These are phyloP conservation scores for Hiodon alosoides DNA, from an alignment of 2,113 vertebrate species.

Conservation along the genomic window DNA sequence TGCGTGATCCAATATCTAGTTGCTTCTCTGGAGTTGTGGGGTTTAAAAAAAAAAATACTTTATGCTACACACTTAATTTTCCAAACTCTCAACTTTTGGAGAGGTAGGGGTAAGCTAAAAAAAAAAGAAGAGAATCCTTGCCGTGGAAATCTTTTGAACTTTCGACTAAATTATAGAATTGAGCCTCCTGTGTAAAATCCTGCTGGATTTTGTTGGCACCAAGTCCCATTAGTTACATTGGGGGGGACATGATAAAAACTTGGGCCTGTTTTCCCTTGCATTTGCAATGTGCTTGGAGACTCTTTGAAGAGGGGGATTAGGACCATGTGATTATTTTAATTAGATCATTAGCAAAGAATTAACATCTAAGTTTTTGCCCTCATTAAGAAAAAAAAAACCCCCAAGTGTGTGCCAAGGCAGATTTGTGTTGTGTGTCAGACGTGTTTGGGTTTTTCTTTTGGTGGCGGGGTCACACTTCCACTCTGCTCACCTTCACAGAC, in stretches of 20 bases:
- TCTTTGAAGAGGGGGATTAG: constrained; percentile 64
- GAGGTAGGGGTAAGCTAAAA: neutral
- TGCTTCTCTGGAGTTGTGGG: constrained; percentile 28
- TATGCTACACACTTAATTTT: neutral
- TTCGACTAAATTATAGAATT: constrained; percentile 43
- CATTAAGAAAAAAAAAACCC: constrained; percentile 58
- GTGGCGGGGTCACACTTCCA: constrained; percentile 16
- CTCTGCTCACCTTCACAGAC: constrained; percentile 73
- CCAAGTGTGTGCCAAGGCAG: constrained; percentile 45
- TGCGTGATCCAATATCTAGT: constrained; percentile 43
- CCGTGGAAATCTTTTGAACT: constrained; percentile 47
- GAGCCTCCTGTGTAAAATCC: constrained; percentile 48
- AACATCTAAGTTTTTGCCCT: constrained; percentile 62
- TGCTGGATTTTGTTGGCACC: constrained; percentile 48
- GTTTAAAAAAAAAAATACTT: no score
- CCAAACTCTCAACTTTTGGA: constrained; percentile 1
- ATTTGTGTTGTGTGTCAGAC: constrained; percentile 41
- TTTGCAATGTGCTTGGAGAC: constrained; percentile 42
- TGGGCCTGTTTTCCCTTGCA: constrained; percentile 52
- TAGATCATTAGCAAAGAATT: constrained; percentile 67
- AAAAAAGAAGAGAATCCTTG: constrained; percentile 22
- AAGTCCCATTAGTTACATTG: constrained; percentile 52
- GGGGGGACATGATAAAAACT: constrained; percentile 21
- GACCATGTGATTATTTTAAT: constrained; percentile 70
- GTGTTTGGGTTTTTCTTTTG: constrained; percentile 19